Conservation (phyloP, 1,140 invertebrate species). For the Diabrotica undecimpunctata region DNA sequence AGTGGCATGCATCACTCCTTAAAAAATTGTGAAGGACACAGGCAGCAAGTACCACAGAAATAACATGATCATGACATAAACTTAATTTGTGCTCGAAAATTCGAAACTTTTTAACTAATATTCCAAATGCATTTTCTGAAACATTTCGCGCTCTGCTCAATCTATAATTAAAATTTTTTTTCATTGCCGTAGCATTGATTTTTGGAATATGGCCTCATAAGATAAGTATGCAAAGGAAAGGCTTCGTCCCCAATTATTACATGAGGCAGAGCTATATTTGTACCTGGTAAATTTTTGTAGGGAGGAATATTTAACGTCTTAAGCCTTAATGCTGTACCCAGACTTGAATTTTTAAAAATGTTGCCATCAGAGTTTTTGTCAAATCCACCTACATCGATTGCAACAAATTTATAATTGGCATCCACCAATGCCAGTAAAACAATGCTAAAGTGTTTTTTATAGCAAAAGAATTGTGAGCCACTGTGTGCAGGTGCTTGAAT, state of each 20-base stretch:
- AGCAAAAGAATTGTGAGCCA: constrained; percentile 4
- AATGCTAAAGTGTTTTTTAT: constrained; percentile 20
- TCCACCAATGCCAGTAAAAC: too few relatives aligned
- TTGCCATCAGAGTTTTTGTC: constrained; percentile 46
- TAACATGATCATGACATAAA: not conserved
- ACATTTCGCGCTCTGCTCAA: constrained; percentile 38
- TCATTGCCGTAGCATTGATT: constrained; percentile 26
- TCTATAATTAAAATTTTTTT: constrained; percentile 33
- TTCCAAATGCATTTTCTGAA: constrained; percentile 27
- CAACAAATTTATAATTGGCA: too few relatives aligned
- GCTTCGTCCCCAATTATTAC: constrained; percentile 48
- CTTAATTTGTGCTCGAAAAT: not conserved
- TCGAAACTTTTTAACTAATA: not conserved
- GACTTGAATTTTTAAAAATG: constrained; percentile 33
- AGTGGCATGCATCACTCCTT: not conserved
- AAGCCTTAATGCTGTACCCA: constrained; percentile 22
- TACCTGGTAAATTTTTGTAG: not conserved
- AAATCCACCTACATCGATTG: constrained; percentile 47
- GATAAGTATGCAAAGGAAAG: constrained; percentile 44
- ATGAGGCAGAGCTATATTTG: too few relatives aligned
- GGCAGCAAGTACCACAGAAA: not conserved
- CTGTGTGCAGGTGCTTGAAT: constrained; percentile 6
- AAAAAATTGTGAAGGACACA: not conserved
- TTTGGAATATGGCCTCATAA: constrained; percentile 47
- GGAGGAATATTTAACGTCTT: constrained; percentile 21